phyloP scores from a whole-genome alignment of 2,797 vertebrate genomes.

The Spea hammondii region DNA sequence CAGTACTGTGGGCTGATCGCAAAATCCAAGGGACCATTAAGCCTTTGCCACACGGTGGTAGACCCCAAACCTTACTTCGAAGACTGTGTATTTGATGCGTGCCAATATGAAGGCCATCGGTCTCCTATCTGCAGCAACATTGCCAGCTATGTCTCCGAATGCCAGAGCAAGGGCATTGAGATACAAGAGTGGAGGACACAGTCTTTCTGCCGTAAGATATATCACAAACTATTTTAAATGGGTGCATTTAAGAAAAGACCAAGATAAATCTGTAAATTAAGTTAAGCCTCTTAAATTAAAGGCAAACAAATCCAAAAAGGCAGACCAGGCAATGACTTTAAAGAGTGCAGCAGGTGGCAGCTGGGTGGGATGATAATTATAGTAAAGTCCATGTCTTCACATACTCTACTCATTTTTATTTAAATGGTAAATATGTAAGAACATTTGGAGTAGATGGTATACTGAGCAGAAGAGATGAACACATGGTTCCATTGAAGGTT shows the following conservation, averaged over 20 bases:
- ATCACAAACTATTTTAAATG: background rate
- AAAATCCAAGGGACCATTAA: slow-evolving; percentile 60
- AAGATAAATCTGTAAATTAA: too few species aligned
- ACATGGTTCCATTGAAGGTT: too few species aligned
- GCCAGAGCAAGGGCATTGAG: slow-evolving; percentile 63
- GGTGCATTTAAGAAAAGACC: too few species aligned
- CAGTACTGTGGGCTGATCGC: slow-evolving; percentile 63
- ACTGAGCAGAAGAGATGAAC: background rate
- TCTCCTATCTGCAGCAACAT: slow-evolving; percentile 63
- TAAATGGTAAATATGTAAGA: too few species aligned
- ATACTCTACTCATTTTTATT: too few species aligned
- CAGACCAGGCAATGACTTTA: too few species aligned
- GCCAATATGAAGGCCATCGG: slow-evolving; percentile 60
- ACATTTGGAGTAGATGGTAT: background rate
- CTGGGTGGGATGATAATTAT: too few species aligned
- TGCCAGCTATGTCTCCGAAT: slow-evolving; percentile 63
- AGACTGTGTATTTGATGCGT: slow-evolving; percentile 63
- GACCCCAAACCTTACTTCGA: slow-evolving; percentile 60
- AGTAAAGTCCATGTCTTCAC: too few species aligned
- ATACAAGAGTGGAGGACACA: slow-evolving; percentile 64
- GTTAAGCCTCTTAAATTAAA: too few species aligned
- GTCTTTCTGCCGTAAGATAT: slow-evolving; percentile 67
- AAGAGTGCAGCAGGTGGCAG: too few species aligned
- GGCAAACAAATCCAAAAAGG: too few species aligned
- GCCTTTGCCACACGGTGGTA: slow-evolving; percentile 59